Evolutionary conservation across 2,797 vertebrate species (phyloP), one percentile per base, ranked within the genome.

Genomic region (Anguilla megastoma): DNA sequence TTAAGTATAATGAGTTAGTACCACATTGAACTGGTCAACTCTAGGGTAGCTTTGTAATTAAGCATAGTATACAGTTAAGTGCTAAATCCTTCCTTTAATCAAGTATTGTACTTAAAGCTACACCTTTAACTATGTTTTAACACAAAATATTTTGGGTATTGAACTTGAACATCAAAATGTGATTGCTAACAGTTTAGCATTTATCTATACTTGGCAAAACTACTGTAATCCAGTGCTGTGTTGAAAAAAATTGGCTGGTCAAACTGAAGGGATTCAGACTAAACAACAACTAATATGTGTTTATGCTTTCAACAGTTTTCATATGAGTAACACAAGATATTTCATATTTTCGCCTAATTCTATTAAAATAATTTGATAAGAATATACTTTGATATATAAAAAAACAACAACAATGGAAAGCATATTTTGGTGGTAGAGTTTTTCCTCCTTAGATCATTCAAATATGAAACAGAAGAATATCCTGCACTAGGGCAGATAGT

Each of bases 351-450:
- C 10, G 80, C 48, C 82, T 74, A 58, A 84, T 88, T 84, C 27
- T 85, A 82, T 88, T 58, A 71, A 74, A 88, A 74, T 45, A 84
- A 85, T 54, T 71, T 88, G 82, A 88, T 85, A 88, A 88, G 87
- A 88, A 80, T 27, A 84, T 27, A 54, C 80, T 88, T 88, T 84
- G 83, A 45, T 45, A 45, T 0, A 88, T 88, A 66, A 85, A 87
- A 88, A 66, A 21, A 85, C 84, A 45, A 85, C 45, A 88, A 88
- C 82, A 88, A 85, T 85, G 63, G 63, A 88, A 88, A 88, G 83
- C 87, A 88, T 63, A 88, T 85, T 74, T 86, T 76, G 56, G 84
- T 52, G 27, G 45, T 52, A 85, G 63, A 71, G 87, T 48, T 85
- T 88, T 88, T 88, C 82, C 87, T 56, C 48, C 45, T 88, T 85